These are phyloP conservation scores for Latrodectus elegans DNA, from an alignment of 2,888 invertebrate species.

Conservation along the genomic window DNA sequence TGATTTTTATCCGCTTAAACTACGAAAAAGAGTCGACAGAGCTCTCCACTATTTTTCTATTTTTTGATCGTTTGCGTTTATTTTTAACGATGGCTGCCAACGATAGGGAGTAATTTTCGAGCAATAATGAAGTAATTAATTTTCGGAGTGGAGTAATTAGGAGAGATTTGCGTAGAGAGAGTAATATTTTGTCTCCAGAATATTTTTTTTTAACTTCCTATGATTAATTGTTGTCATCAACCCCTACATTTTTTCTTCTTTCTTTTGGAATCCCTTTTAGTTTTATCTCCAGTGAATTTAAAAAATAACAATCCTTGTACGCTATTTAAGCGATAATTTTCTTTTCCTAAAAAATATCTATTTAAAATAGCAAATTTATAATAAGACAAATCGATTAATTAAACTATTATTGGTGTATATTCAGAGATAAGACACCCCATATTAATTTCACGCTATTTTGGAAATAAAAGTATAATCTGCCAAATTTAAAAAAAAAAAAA, in stretches of 20 bases:
- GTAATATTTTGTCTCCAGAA: slow-evolving; percentile 16
- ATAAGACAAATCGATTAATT: no score
- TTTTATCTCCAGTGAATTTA: background rate
- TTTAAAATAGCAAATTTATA: no score
- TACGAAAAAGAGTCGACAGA: background rate
- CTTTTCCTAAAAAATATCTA: no score
- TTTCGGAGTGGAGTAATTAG: slow-evolving; percentile 50
- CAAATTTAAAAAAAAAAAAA: no score
- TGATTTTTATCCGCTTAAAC: slow-evolving; percentile 1
- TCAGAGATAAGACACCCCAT: no score
- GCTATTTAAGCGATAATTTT: no score
- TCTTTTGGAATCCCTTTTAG: background rate
- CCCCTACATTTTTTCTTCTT: background rate
- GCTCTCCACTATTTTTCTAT: background rate
- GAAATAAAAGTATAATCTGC: no score
- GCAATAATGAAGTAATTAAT: slow-evolving; percentile 62
- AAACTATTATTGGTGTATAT: no score
- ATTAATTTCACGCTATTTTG: no score
- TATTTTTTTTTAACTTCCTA: slow-evolving; percentile 17
- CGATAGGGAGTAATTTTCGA: slow-evolving; percentile 51
- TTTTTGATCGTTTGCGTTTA: slow-evolving; percentile 2
- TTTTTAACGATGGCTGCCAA: background rate
- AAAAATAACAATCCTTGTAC: background rate
- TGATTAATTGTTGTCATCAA: slow-evolving; percentile 47
- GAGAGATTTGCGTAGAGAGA: slow-evolving; percentile 31